Evolutionary conservation across 1,140 invertebrate genomes (phyloP).

Genomic region (Zaprionus gabonicus): DNA sequence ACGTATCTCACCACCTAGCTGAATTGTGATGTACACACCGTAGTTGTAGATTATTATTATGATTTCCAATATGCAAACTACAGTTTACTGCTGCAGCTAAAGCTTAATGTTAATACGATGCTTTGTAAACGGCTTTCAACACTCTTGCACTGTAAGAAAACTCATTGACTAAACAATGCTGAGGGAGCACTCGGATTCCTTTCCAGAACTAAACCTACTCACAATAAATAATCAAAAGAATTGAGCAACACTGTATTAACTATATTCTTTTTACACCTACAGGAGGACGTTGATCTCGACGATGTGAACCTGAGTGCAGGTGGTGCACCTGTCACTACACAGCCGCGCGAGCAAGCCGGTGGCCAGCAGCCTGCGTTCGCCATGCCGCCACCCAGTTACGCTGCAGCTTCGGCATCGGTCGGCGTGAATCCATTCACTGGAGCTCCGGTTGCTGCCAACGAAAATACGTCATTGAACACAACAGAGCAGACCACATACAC

Average conservation of each 20-base stretch:
- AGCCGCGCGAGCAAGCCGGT: slow-evolving; percentile 82
- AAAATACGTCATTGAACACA: slow-evolving; percentile 85
- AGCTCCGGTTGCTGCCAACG: slow-evolving; percentile 80
- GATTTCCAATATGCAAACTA: slow-evolving; percentile 9
- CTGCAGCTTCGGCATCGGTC: slow-evolving; percentile 41
- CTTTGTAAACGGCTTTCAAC: slow-evolving; percentile 41
- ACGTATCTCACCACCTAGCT: neutral
- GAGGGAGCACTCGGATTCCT: slow-evolving; percentile 22
- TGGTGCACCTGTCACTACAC: slow-evolving; percentile 83
- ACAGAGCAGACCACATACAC: slow-evolving; percentile 86
- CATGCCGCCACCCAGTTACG: slow-evolving; percentile 84
- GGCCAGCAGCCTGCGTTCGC: slow-evolving; percentile 84
- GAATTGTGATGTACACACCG: slow-evolving; percentile 15
- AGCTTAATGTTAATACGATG: slow-evolving; percentile 18
- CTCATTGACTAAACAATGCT: slow-evolving; percentile 72
- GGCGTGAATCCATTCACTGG: slow-evolving; percentile 83
- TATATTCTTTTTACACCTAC: slow-evolving; percentile 1
- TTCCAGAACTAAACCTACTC: neutral
- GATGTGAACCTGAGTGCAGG: slow-evolving; percentile 74
- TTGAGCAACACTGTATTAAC: neutral
- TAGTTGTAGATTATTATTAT: slow-evolving; percentile 22
- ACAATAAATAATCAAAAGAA: neutral
- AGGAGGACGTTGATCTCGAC: slow-evolving; percentile 85
- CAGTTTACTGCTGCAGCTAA: slow-evolving; percentile 22
- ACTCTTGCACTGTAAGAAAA: slow-evolving; percentile 28